Evolutionary conservation across 2,888 invertebrate species (phyloP).

Genomic region (Ophion obscuratus): DNA sequence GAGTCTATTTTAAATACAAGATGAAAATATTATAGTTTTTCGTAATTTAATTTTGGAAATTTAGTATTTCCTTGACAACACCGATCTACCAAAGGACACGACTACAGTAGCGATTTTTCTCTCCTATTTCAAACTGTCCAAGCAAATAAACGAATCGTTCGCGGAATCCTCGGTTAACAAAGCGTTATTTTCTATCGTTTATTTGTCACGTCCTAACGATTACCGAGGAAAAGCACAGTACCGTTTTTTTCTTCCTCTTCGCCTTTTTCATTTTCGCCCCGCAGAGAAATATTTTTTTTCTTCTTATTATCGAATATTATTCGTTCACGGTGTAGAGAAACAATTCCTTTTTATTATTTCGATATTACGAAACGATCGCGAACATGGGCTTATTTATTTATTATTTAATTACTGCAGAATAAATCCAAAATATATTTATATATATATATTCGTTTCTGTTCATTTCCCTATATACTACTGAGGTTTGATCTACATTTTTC

Average conservation of each 20-base stretch:
- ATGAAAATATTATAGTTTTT: constrained; percentile 79
- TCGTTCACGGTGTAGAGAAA: constrained; percentile 35
- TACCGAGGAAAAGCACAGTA: constrained; percentile 17
- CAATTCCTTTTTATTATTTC: constrained; percentile 35
- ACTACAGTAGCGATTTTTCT: constrained; percentile 46
- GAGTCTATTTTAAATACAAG: constrained; percentile 72
- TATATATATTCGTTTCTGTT: constrained; percentile 64
- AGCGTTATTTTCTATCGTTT: constrained; percentile 24
- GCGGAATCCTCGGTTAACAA: constrained; percentile 31
- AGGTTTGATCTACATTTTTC: constrained; percentile 46
- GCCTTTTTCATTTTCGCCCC: constrained; percentile 48
- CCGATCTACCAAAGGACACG: constrained; percentile 52
- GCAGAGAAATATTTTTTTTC: constrained; percentile 54
- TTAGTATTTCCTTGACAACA: constrained; percentile 68
- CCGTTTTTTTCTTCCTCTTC: neutral
- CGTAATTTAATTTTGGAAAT: constrained; percentile 70
- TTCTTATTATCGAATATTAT: neutral
- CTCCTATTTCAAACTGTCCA: constrained; percentile 45
- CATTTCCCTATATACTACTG: constrained; percentile 60
- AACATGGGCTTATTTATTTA: constrained; percentile 68
- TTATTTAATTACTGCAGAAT: constrained; percentile 70
- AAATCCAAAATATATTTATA: constrained; percentile 79
- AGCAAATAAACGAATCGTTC: constrained; percentile 47
- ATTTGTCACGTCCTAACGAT: constrained; percentile 11
- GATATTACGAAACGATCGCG: constrained; percentile 68